Percentiles rank a stretch among this genome's conserved stretches.
phyloP scores from a whole-genome alignment of 2,113 vertebrate species.

The Lathamus discolor region DNA sequence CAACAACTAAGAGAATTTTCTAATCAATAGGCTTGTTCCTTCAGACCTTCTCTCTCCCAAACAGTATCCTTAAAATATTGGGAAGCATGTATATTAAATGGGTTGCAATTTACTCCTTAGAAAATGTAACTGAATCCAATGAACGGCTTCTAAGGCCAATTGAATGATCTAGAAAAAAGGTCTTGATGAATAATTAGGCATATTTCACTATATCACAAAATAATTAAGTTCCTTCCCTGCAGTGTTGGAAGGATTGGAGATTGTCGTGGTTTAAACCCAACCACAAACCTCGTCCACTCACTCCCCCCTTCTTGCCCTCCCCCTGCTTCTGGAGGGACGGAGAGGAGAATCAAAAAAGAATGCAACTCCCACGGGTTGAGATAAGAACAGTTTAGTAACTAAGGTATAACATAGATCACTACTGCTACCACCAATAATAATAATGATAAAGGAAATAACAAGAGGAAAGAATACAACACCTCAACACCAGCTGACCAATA shows the following conservation, averaged over 20 bases:
- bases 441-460: too few relatives aligned
- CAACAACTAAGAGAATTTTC: background rate
- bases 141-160: constrained; percentile 22
- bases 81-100: background rate
- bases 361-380: too few relatives aligned
- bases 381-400: too few relatives aligned
- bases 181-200: constrained; percentile 13
- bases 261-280: too few relatives aligned
- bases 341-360: too few relatives aligned
- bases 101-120: constrained; percentile 1
- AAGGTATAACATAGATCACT: too few relatives aligned
- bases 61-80: background rate
- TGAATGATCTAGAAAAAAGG: constrained; percentile 47
- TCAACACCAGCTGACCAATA: too few relatives aligned
- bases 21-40: background rate
- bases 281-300: too few relatives aligned
- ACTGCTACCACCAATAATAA: too few relatives aligned
- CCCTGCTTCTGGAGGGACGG: too few relatives aligned
- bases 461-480: too few relatives aligned
- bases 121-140: constrained; percentile 22
- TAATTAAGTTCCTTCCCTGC: background rate
- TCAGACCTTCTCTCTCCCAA: background rate
- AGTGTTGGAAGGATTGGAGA: background rate
- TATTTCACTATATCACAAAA: background rate
- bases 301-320: too few relatives aligned